These are phyloP conservation scores for Ianthella basta DNA, from an alignment of 37 sponge, comb jelly and placozoan species.

Conservation along the genomic window DNA sequence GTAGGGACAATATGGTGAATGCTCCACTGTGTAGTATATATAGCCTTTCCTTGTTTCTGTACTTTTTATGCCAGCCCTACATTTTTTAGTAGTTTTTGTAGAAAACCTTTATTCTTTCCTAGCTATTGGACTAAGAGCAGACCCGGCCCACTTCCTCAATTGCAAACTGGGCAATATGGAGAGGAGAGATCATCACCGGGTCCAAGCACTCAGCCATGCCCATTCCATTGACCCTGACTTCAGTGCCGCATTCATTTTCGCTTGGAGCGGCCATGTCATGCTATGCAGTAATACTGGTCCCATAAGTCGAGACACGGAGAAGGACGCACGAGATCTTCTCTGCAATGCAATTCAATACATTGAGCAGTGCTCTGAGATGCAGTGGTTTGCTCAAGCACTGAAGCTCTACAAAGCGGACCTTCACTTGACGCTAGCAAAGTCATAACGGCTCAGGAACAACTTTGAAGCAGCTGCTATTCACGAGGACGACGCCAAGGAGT, in stretches of 20 bases:
- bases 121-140: too few relatives aligned
- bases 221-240: constrained; percentile 4
- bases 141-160: too few relatives aligned
- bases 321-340: not conserved
- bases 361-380: constrained; percentile 10
- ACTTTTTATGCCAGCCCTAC: too few relatives aligned
- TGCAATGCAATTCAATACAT: not conserved
- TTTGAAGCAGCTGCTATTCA: not conserved
- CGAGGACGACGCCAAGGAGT: not conserved
- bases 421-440: not conserved
- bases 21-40: too few relatives aligned
- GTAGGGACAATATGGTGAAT: too few relatives aligned
- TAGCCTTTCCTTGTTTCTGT: too few relatives aligned
- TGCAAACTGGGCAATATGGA: not conserved
- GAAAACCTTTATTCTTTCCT: too few relatives aligned
- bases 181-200: constrained; percentile 15
- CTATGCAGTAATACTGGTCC: not conserved
- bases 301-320: not conserved
- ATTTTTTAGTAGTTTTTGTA: too few relatives aligned
- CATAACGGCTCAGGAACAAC: not conserved
- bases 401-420: constrained; percentile 15
- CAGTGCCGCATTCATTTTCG: constrained; percentile 22
- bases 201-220: not conserved
- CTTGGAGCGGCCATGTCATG: not conserved
- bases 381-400: constrained; percentile 19